Percentiles rank a stretch among this genome's conserved stretches.
These are phyloP conservation scores for Melanerpes aurifrons DNA, from an alignment of 2,113 vertebrate genomes.

Conservation along the genomic window DNA sequence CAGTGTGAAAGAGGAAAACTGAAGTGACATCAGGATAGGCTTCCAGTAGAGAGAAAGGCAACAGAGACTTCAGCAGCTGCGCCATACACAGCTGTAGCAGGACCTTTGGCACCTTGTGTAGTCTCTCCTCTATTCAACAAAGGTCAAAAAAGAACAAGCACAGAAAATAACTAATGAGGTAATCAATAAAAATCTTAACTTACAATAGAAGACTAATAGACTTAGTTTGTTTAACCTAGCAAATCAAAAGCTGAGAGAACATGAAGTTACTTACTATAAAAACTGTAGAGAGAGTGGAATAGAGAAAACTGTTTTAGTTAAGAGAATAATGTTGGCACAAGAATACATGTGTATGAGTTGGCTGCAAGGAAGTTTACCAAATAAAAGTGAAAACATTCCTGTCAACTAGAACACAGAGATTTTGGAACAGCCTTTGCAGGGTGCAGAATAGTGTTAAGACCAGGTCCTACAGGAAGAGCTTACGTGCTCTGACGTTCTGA, in stretches of 20 bases:
- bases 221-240: background rate
- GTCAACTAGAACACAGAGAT: background rate
- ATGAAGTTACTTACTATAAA: background rate
- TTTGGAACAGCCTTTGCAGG: background rate
- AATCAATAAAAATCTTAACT: background rate
- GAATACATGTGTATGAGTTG: background rate
- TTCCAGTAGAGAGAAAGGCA: background rate
- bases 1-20: background rate
- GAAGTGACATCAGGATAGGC: background rate
- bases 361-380: background rate
- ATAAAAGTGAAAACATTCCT: background rate
- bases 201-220: background rate
- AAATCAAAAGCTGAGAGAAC: background rate
- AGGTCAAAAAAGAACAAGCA: background rate
- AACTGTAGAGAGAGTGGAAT: background rate
- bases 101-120: background rate
- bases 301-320: background rate
- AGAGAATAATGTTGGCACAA: constrained; percentile 2
- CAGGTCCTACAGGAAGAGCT: background rate
- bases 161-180: background rate
- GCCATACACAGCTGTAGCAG: fast-evolving
- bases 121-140: background rate
- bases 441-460: background rate
- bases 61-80: background rate
- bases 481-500: background rate